phyloP scores from a whole-genome alignment of 2,888 invertebrate species.

The Ceriagrion tenellum region DNA sequence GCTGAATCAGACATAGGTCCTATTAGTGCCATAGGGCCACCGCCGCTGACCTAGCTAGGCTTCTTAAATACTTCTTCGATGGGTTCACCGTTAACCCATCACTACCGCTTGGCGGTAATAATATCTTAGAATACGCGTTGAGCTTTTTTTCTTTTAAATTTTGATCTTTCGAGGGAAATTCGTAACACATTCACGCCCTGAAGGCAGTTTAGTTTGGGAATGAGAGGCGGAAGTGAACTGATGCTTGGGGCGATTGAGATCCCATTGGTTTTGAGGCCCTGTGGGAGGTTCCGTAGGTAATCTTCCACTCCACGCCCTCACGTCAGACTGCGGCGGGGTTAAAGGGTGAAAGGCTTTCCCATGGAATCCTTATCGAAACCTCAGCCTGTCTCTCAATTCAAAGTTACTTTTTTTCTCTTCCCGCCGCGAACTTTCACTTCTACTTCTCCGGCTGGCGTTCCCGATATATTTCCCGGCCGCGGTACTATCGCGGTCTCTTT shows the following conservation, averaged over 20 bases:
- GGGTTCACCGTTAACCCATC: not conserved
- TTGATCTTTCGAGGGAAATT: not conserved
- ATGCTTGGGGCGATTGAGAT: not conserved
- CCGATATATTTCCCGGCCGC: slow-evolving; percentile 3
- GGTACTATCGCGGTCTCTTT: not conserved
- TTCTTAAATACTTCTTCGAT: not conserved
- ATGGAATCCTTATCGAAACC: slow-evolving; percentile 39
- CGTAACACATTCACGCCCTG: not conserved
- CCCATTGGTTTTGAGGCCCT: not conserved
- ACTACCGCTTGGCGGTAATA: not conserved
- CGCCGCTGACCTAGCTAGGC: too few species aligned
- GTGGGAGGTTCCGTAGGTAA: not conserved
- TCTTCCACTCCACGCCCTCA: not conserved
- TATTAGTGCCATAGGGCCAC: too few species aligned
- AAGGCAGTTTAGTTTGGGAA: not conserved
- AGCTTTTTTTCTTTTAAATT: not conserved
- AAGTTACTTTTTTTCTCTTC: not conserved
- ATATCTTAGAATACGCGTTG: not conserved
- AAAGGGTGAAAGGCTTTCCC: slow-evolving; percentile 40
- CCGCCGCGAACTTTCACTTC: not conserved
- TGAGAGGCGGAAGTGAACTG: not conserved
- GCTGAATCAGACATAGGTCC: too few species aligned
- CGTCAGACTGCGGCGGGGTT: not conserved
- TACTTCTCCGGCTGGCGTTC: not conserved
- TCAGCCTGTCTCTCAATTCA: not conserved